Conservation (phyloP, 2,113 vertebrate genomes). For the Sisor rabdophorus region DNA sequence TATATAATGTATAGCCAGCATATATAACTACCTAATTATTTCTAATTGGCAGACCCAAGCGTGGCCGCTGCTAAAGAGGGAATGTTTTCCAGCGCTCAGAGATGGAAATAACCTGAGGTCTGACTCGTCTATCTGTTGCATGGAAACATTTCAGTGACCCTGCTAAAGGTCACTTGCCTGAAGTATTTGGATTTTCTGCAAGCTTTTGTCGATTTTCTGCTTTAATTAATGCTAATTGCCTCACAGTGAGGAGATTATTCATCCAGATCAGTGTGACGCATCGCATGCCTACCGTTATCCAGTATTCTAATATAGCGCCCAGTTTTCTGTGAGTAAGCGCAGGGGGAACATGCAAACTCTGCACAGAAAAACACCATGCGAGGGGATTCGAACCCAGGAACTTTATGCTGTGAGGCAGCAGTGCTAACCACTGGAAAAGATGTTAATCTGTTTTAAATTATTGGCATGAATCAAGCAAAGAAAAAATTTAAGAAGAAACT, state of each 20-base stretch:
- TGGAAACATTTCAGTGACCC: conserved; percentile 15
- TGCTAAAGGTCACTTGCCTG: conserved; percentile 12
- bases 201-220: conserved; percentile 7
- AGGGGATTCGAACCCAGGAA: too few relatives aligned
- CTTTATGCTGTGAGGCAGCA: too few relatives aligned
- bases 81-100: conserved; percentile 24
- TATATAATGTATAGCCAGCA: conserved; percentile 98
- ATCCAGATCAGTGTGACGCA: conserved; percentile 1
- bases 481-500: too few relatives aligned
- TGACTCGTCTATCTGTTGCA: conserved; percentile 17
- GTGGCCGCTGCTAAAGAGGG: conserved; percentile 80
- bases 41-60: conserved; percentile 99
- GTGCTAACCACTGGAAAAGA: too few relatives aligned
- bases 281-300: neutral
- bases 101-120: conserved; percentile 52
- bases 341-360: too few relatives aligned
- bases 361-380: too few relatives aligned
- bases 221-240: conserved; percentile 31
- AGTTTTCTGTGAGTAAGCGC: neutral
- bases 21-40: conserved; percentile 99
- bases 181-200: conserved; percentile 9
- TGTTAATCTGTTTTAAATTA: neutral
- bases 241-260: conserved; percentile 14
- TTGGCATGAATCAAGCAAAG: neutral
- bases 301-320: neutral